Base-by-base conservation (phyloP, 2,113 vertebrate species). In the Hyperopisus bebe region DNA sequence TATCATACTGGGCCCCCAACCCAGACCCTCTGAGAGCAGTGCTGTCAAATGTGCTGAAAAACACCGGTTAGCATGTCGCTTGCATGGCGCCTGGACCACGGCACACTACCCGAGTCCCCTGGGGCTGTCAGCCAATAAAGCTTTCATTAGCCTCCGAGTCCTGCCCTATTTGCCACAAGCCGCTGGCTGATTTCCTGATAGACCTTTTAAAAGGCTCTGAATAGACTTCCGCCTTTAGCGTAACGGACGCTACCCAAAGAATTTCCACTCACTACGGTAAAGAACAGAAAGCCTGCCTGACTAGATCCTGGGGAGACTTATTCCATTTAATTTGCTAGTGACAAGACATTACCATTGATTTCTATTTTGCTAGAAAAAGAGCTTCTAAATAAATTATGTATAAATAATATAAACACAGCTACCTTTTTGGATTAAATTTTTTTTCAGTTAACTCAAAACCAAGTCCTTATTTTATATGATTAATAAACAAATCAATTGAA, bases 291-390 rank as follows among this genome's bases (percentile, higher is more conserved):
- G 82, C 66, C 62, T 88, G 53, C 91, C 88, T 50, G 19, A 62
- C 88, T 90, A 70, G 88, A 90, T 92, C 87, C 62, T n/a, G 24
- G 24, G 77, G 77, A 80, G 85, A 88, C 55, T 91, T 89, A 87
- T 88, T 86, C 47, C 58, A 74, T 88, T 24, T 88, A 86, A 91
- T 90, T 88, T 89, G 87, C 90, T 87, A 87, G 89, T 35, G 31
- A 62, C 19, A 86, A 89, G 88, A 84, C 55, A 90, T 89, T 90
- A 70, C 47, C 44, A 47, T n/a, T 46, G 3, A 46, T 62, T 62
- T 62, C 5, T 62, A n/a, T 62, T n/a, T 39, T 77, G 70, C 70
- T 77, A 39, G 10, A 39, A 17, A 27, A 31, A 77, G 11, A 39
- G 11, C 15, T 77, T 77, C 11, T 35, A 77, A 77, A 74, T 74